Evolutionary conservation across 2,797 vertebrate genomes (phyloP).

Genomic region (Hozukius guyotensis): DNA sequence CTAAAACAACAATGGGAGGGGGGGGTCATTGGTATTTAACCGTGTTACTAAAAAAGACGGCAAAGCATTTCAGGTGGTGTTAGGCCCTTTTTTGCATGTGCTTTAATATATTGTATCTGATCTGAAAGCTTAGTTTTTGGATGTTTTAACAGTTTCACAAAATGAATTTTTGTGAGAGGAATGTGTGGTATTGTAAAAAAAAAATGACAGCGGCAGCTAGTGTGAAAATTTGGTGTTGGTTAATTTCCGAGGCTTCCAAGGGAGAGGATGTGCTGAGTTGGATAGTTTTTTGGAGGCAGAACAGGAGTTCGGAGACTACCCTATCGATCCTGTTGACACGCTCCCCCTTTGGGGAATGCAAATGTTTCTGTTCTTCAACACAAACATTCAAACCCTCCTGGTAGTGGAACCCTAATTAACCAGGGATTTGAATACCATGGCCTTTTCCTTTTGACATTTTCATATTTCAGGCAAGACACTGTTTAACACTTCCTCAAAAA

Average conservation of each 20-base stretch:
- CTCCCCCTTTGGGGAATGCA: slow-evolving; percentile 77
- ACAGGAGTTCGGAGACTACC: slow-evolving; percentile 59
- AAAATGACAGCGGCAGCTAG: slow-evolving; percentile 14
- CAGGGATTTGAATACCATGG: slow-evolving; percentile 78
- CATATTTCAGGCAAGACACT: slow-evolving; percentile 73
- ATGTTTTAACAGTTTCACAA: slow-evolving; percentile 5
- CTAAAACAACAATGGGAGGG: slow-evolving; percentile 39
- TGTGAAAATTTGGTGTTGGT: slow-evolving; percentile 39
- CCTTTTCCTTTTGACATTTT: slow-evolving; percentile 78
- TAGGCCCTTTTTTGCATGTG: slow-evolving; percentile 13
- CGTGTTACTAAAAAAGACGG: slow-evolving; percentile 20
- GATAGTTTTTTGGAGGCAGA: slow-evolving; percentile 62
- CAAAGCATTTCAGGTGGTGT: slow-evolving; percentile 13
- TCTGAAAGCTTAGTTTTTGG: neutral
- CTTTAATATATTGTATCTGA: slow-evolving; percentile 7
- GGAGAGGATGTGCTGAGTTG: slow-evolving; percentile 70
- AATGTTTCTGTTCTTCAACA: slow-evolving; percentile 77
- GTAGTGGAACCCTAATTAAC: slow-evolving; percentile 77
- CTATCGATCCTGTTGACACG: slow-evolving; percentile 81
- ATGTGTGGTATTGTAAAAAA: slow-evolving; percentile 12
- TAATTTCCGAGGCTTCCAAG: slow-evolving; percentile 59
- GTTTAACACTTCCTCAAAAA: slow-evolving; percentile 63
- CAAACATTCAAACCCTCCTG: slow-evolving; percentile 73
- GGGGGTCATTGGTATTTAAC: slow-evolving; percentile 52
- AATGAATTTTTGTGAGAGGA: neutral